Evolutionary conservation across 2,888 invertebrate genomes (phyloP), one percentile per base, ranked within the genome.

Genomic region (Rutpela maculata): DNA sequence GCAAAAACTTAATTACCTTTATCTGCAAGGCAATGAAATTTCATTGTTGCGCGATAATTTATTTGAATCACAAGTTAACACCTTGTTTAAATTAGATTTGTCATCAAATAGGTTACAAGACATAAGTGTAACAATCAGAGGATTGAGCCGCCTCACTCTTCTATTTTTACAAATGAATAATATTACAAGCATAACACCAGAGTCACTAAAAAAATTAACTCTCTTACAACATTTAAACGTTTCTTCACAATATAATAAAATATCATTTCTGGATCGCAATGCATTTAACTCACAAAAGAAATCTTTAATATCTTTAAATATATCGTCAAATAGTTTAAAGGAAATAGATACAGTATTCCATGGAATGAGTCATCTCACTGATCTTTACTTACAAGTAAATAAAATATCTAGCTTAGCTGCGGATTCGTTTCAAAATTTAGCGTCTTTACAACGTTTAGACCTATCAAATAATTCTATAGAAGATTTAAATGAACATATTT

Each of bases 361-460:
- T 35, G 31, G 31, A 35, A 35, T 35, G 31, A 7, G 31, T 9
- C 9, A 35, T 35, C 31, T 35, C 31, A 35, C 31, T 7, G 0
- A 35, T 7, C 31, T 35, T 35, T 6, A 35, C 7, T 35, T 35
- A 35, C 31, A 35, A 35, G 31, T 0, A 35, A 35, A 35, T 35
- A 9, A 35, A 6, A 35, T 35, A n/a, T 9, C 26, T 9, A 50
- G 26, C 15, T n/a, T 72, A 0, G 18, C 60, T 12, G 15, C 35
- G 10, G 59, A 11, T 7, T 50, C 56, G 6, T 72, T 72, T 15
- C 62, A 35, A 43, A 26, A 63, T 50, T 60, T 72, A 9, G n/a
- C 50, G 0, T 72, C 72, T 60, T 55, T 72, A 43, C 22, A 63
- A n/a, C 60, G 31, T 31, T 63, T 72, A 50, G 72, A 72, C n/a